These are phyloP conservation scores for Rhagonycha fulva DNA, from an alignment of 2,888 invertebrate species.

Conservation along the genomic window DNA sequence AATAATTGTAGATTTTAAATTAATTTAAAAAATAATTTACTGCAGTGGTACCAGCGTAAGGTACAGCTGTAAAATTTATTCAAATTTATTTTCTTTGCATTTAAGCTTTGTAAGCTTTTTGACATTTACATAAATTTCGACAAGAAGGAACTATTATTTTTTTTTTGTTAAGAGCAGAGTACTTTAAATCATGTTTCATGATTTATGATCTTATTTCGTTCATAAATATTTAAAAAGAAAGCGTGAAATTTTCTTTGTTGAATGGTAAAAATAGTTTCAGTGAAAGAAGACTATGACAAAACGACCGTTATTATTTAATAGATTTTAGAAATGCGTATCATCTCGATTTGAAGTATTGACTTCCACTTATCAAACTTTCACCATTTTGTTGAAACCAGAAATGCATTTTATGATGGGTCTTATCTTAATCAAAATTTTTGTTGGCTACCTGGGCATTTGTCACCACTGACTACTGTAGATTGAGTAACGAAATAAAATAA, in stretches of 20 bases:
- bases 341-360: not conserved
- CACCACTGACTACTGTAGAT: not conserved
- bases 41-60: not conserved
- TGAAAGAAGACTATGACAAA: not conserved
- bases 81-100: not conserved
- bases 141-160: not conserved
- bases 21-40: not conserved
- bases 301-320: not conserved
- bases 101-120: not conserved
- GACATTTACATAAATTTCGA: slow-evolving; percentile 9
- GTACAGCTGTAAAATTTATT: not conserved
- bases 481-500: too few relatives aligned
- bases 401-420: not conserved
- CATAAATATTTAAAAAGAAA: slow-evolving; percentile 7
- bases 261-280: not conserved
- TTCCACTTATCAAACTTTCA: not conserved
- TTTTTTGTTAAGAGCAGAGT: not conserved
- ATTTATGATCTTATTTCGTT: slow-evolving; percentile 14
- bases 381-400: not conserved
- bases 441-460: not conserved
- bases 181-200: slow-evolving; percentile 9
- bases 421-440: too few relatives aligned
- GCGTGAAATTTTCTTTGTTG: slow-evolving; percentile 20
- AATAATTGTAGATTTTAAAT: not conserved
- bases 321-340: not conserved